Base-by-base conservation (phyloP, 2,113 vertebrate species). In the Pseudonaja textilis region DNA sequence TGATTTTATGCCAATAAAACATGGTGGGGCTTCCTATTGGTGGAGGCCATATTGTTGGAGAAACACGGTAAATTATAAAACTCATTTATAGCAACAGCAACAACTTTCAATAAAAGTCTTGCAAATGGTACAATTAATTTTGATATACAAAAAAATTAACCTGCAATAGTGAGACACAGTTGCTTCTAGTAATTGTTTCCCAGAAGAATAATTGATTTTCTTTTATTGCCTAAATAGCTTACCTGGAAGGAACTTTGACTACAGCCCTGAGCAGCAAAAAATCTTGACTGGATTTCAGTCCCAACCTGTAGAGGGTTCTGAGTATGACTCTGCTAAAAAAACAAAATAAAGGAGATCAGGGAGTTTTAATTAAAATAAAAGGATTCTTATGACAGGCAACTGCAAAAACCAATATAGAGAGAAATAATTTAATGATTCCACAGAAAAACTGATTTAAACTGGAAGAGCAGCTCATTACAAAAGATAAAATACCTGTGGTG, bases 231-330 rank as follows among this genome's bases (percentile, higher is more conserved):
- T 88, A 57, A 16, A 86, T 12, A 93, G 94, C 96, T 97, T 95
- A 97, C 96, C 96, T 97, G 96, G 95, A 97, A 97, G 4, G 96
- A 96, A 92, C 96, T 97, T 95, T 97, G 96, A 95, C 95, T 95
- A 95, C 96, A 97, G 95, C 96, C 96, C 95, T 97, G 96, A 93
- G 95, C 94, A 90, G 96, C 95, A 94, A 97, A 97, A 96, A 97
- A 97, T 95, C 96, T 96, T 95, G 96, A 97, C 95, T 96, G 96
- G 93, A 97, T 96, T 96, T 97, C 96, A 94, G 95, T 95, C 96
- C 96, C 96, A 69, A 97, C 96, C 94, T 97, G 96, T 95, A 97
- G 95, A 94, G 96, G 96, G 92, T 97, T 97, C 96, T 97, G 96
- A 93, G 96, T 96, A 96, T 97, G 96, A 96, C 96, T 96, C 96